Evolutionary conservation across 1,140 invertebrate genomes (phyloP).

Genomic region (Stegodyphus mimosarum): DNA sequence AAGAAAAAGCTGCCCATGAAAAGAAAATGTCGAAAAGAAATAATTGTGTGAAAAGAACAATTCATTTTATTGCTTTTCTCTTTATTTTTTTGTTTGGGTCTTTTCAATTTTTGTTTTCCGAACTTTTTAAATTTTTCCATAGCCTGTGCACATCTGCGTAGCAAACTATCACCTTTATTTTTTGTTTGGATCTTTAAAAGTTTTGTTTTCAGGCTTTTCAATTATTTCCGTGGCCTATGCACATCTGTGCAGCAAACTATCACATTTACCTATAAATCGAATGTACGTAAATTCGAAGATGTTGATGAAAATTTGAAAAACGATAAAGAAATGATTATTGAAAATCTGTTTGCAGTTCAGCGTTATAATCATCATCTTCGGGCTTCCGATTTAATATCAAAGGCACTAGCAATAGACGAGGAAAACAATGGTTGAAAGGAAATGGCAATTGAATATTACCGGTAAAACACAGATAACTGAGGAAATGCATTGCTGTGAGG

Average conservation of each 20-base stretch:
- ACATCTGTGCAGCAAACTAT: too few relatives aligned
- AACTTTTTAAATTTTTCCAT: conserved; percentile 47
- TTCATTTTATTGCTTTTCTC: conserved; percentile 41
- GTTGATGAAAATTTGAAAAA: background rate
- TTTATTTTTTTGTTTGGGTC: conserved; percentile 49
- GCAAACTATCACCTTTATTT: too few relatives aligned
- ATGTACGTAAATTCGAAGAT: background rate
- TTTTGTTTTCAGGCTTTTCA: too few relatives aligned
- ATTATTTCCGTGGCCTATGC: too few relatives aligned
- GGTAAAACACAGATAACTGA: too few relatives aligned
- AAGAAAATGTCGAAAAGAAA: conserved; percentile 41
- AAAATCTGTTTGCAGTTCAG: conserved; percentile 87
- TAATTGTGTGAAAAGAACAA: conserved; percentile 50
- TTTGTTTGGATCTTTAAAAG: too few relatives aligned
- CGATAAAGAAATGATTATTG: conserved; percentile 70
- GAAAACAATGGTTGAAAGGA: conserved; percentile 72
- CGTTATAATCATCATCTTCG: conserved; percentile 95
- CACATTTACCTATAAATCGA: conserved; percentile 15
- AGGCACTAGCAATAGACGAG: conserved; percentile 95
- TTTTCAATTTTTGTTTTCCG: conserved; percentile 33
- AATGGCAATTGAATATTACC: too few relatives aligned
- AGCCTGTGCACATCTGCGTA: conserved; percentile 43
- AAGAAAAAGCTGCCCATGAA: conserved; percentile 25
- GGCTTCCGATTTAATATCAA: conserved; percentile 95
- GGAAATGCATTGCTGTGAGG: too few relatives aligned